Evolutionary conservation across 2,888 invertebrate genomes (phyloP), one percentile per base, ranked within the genome.

Genomic region (Campoletis raptor): DNA sequence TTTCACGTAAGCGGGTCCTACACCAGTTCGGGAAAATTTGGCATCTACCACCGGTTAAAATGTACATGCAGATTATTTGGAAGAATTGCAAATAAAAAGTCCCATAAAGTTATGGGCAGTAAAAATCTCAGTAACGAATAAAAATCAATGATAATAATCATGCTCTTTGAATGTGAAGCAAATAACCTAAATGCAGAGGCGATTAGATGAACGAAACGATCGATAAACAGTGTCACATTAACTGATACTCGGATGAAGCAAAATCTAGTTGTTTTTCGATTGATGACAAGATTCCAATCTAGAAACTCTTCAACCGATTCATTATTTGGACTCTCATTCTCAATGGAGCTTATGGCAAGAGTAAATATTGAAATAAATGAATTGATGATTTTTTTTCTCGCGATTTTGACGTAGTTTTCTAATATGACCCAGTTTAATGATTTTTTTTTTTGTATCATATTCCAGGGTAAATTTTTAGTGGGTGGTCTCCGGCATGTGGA

Each of bases 401-500:
- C 1, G 30, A 61, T 12, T 61, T 30, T 15, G 6, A 30, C 61
- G 24, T 61, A 6, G 12, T 30, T 61, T 61, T 61, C 30, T 61
- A 0, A 15, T 7, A 6, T 61, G 61, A 12, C 61, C 61, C 6
- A 61, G 30, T 30, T 61, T 30, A 21, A n/a, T 64, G 45, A n/a
- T n/a, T n/a, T n/a, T 66, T 57, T 77, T 80, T 83, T 30, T 30
- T 85, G 61, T 81, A 70, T 81, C 67, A 64, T 72, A n/a, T 80
- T 85, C 85, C 79, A 88, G 80, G 87, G 82, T 87, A 89, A 89
- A 87, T 91, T 90, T 89, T 89, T 88, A 85, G 86, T 89, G 93
- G 93, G 94, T 93, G 93, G 93, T 92, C 82, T 30, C 92, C 89
- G 48, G 89, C 92, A 92, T 91, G 91, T 91, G 92, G 89, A 88